Conservation (phyloP, 2,797 vertebrate species). For the Cyclura pinguis region DNA sequence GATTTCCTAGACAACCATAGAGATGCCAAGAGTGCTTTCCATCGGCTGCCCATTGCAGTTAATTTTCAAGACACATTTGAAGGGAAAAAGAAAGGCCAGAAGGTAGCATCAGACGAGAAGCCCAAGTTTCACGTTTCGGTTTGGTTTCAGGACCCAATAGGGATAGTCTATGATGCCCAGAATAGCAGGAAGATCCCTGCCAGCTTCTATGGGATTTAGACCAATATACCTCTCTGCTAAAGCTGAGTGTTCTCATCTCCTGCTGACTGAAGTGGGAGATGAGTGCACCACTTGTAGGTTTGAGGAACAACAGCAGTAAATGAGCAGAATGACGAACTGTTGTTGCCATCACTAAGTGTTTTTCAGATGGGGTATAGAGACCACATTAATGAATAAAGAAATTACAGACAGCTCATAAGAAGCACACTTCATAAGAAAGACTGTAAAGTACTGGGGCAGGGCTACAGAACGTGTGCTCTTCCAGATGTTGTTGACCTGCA, state of each 20-base stretch:
- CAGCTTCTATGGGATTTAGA: neutral
- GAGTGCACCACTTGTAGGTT: constrained; percentile 40
- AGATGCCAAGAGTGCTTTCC: constrained; percentile 57
- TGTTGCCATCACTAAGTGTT: neutral
- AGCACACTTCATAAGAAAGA: neutral
- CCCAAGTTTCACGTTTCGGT: constrained; percentile 21
- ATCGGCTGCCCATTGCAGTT: constrained; percentile 7
- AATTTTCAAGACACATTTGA: constrained; percentile 48
- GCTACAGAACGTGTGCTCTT: no score
- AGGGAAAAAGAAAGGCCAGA: neutral
- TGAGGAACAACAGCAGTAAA: constrained; percentile 28
- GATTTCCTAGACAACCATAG: constrained; percentile 80
- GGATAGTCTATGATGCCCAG: neutral
- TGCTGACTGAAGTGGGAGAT: constrained; percentile 62
- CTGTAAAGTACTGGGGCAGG: no score
- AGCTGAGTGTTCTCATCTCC: constrained; percentile 52
- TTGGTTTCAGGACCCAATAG: constrained; percentile 47
- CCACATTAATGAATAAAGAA: neutral
- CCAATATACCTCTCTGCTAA: constrained; percentile 45
- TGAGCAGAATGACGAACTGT: constrained; percentile 7
- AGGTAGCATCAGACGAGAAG: constrained; percentile 49
- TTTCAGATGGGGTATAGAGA: neutral
- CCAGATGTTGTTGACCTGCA: neutral
- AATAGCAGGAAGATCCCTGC: neutral
- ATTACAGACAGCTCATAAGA: neutral